A percentile compares a stretch with the other conserved stretches of the same genome.
Conservation (phyloP, 2,888 invertebrate species). For the Trichogramma dendrolimi region DNA sequence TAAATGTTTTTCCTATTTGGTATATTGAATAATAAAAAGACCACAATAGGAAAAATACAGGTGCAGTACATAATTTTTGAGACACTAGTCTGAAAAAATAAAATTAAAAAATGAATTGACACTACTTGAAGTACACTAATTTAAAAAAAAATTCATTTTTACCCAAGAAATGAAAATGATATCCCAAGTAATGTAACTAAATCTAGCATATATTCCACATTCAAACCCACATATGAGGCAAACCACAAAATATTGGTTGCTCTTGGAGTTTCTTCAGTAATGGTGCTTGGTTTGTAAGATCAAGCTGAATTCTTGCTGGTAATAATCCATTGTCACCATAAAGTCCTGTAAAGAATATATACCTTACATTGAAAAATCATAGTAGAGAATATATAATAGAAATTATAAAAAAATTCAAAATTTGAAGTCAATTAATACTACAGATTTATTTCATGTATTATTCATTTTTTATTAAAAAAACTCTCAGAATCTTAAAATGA, state of each 20-base stretch:
- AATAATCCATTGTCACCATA: slow-evolving; percentile 73
- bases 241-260: slow-evolving; percentile 66
- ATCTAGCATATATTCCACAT: slow-evolving; percentile 66
- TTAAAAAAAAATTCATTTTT: slow-evolving; percentile 33
- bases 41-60: slow-evolving; percentile 65
- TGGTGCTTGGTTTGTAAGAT: slow-evolving; percentile 52
- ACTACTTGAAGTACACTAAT: slow-evolving; percentile 3
- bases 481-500: not conserved
- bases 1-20: slow-evolving; percentile 71
- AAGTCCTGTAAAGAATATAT: slow-evolving; percentile 56
- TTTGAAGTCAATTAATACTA: not conserved
- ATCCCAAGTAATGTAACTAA: slow-evolving; percentile 63
- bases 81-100: slow-evolving; percentile 57
- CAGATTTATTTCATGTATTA: not conserved
- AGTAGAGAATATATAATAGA: not conserved
- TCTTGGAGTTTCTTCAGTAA: slow-evolving; percentile 58
- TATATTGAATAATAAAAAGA: slow-evolving; percentile 69
- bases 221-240: slow-evolving; percentile 63
- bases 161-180: slow-evolving; percentile 65
- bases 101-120: slow-evolving; percentile 8
- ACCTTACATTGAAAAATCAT: slow-evolving; percentile 13
- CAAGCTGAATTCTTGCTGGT: slow-evolving; percentile 58
- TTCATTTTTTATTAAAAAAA: not conserved
- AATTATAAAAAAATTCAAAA: not conserved
- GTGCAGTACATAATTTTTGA: slow-evolving; percentile 59